Evolutionary conservation across 2,888 invertebrate genomes (phyloP).

Genomic region (Calameuta filiformis): DNA sequence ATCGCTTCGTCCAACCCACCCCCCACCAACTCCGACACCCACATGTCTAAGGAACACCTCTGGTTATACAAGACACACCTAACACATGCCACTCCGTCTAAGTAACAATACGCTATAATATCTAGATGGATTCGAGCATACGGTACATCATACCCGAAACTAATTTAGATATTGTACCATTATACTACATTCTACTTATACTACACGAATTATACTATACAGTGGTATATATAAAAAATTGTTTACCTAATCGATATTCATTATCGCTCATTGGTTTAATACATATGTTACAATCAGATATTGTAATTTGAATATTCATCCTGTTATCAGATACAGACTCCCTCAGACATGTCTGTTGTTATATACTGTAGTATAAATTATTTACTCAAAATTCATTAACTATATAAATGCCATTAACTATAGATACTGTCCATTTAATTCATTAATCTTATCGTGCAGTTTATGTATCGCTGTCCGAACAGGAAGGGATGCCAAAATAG

Average conservation of each 20-base stretch:
- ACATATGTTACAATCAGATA: not conserved
- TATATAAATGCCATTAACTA: not conserved
- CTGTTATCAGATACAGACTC: not conserved
- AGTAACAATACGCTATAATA: not conserved
- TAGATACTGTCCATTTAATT: not conserved
- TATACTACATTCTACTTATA: not conserved
- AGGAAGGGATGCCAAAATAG: not conserved
- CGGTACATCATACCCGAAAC: not conserved
- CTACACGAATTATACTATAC: not conserved
- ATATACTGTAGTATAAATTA: too few species aligned
- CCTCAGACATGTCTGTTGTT: too few species aligned
- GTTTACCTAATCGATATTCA: not conserved
- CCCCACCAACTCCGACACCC: accelerated
- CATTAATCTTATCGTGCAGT: not conserved
- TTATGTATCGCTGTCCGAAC: not conserved
- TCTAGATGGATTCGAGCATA: not conserved
- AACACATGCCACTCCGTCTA: not conserved
- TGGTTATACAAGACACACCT: not conserved
- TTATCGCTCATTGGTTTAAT: not conserved
- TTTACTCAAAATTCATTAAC: too few species aligned
- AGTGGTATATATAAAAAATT: not conserved
- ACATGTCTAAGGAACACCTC: not conserved
- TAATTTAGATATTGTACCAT: not conserved
- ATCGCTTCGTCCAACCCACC: not conserved
- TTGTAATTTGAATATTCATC: not conserved